A percentile compares a stretch with the other conserved stretches of the same genome.
phyloP scores from a whole-genome alignment of 2,797 vertebrate species.

The Hyperoplus immaculatus region DNA sequence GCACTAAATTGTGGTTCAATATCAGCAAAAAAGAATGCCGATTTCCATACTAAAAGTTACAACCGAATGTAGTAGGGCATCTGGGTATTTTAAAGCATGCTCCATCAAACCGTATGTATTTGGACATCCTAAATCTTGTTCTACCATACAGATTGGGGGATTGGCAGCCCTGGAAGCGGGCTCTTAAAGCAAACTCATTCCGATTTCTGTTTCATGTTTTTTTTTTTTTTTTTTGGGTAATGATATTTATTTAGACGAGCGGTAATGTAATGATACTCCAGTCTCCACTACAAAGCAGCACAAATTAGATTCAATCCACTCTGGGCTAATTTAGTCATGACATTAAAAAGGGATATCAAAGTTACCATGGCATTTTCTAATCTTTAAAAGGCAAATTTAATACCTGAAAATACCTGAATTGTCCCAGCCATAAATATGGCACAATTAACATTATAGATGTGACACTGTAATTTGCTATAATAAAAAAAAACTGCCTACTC shows the following conservation, averaged over 20 bases:
- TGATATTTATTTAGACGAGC: slow-evolving; percentile 42
- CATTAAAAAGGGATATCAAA: slow-evolving; percentile 48
- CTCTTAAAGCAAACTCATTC: neutral
- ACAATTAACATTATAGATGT: slow-evolving; percentile 11
- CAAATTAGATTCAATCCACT: slow-evolving; percentile 44
- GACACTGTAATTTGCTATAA: neutral
- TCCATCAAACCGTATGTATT: too few relatives aligned
- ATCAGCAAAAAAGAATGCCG: too few relatives aligned
- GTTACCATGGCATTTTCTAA: slow-evolving; percentile 42
- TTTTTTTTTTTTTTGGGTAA: slow-evolving; percentile 9
- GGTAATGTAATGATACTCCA: slow-evolving; percentile 32
- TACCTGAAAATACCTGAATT: slow-evolving; percentile 36
- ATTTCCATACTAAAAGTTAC: too few relatives aligned
- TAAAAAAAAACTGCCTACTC: neutral
- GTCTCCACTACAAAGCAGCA: slow-evolving; percentile 31
- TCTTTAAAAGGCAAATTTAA: slow-evolving; percentile 44
- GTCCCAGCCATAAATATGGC: slow-evolving; percentile 20
- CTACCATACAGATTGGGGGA: too few relatives aligned
- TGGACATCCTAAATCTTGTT: too few relatives aligned
- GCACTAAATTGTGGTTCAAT: too few relatives aligned
- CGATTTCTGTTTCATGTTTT: slow-evolving; percentile 3
- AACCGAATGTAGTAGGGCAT: too few relatives aligned
- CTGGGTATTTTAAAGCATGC: too few relatives aligned
- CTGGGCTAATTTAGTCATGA: slow-evolving; percentile 49
- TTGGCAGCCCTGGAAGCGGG: neutral